phyloP scores from a whole-genome alignment of 2,888 invertebrate genomes.

The Stenoptilia bipunctidactyla region DNA sequence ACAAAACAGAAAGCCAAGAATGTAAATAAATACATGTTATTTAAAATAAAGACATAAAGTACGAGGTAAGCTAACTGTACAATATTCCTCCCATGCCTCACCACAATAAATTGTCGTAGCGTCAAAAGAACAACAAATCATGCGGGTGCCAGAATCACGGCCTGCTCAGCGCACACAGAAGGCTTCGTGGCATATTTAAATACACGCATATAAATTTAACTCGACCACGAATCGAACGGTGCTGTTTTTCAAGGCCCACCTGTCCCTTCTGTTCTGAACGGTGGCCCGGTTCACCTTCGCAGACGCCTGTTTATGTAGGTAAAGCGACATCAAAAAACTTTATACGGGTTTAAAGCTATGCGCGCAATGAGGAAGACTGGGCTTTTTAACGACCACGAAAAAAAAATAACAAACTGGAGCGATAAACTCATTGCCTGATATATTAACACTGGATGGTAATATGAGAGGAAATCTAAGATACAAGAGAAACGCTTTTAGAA shows the following conservation, averaged over 20 bases:
- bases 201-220: background rate
- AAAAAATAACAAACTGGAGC: too few species aligned
- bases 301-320: slow-evolving; percentile 38
- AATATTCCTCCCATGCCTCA: too few species aligned
- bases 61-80: too few species aligned
- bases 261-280: slow-evolving; percentile 44
- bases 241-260: slow-evolving; percentile 38
- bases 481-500: slow-evolving; percentile 29
- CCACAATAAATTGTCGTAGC: too few species aligned
- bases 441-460: too few species aligned
- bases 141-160: background rate
- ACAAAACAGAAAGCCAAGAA: too few species aligned
- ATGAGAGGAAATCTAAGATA: too few species aligned
- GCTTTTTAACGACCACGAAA: too few species aligned
- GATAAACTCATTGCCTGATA: too few species aligned
- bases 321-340: background rate
- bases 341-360: background rate
- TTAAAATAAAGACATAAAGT: too few species aligned
- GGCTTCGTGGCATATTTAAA: background rate
- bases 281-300: slow-evolving; percentile 47
- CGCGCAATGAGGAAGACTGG: background rate
- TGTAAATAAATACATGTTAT: too few species aligned
- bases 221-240: slow-evolving; percentile 2
- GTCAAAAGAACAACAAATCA: background rate
- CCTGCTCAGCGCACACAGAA: background rate